A percentile compares a stretch with the other conserved stretches of the same genome.
Conservation (phyloP, 2,113 vertebrate genomes). For the Callospermophilus lateralis region DNA sequence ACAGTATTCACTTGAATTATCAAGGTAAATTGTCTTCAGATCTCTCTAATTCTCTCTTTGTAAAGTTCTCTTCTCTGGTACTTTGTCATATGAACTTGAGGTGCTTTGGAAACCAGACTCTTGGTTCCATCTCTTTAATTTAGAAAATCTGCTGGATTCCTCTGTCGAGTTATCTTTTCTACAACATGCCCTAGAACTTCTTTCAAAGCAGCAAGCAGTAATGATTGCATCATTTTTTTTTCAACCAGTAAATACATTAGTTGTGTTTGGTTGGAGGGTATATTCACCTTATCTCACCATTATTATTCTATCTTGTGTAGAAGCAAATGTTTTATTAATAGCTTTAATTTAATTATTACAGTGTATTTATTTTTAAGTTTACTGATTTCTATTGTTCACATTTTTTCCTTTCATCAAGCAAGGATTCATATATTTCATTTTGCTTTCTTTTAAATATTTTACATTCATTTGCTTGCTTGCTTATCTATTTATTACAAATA, state of each 20-base stretch:
- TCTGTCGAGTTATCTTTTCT: too few relatives aligned
- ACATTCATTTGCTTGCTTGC: not conserved
- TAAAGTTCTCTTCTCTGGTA: not conserved
- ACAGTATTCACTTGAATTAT: not conserved
- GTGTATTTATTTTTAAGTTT: not conserved
- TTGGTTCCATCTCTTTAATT: not conserved
- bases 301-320: not conserved
- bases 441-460: not conserved
- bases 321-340: not conserved
- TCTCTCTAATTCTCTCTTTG: not conserved
- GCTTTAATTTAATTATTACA: not conserved
- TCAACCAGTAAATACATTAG: too few relatives aligned
- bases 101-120: not conserved
- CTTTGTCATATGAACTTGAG: not conserved
- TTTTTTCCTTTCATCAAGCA: not conserved
- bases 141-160: too few relatives aligned
- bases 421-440: not conserved
- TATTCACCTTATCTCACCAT: too few relatives aligned
- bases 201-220: too few relatives aligned
- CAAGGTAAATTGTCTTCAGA: not conserved
- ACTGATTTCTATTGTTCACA: not conserved
- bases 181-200: too few relatives aligned
- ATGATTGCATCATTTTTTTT: too few relatives aligned
- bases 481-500: slow-evolving; percentile 9
- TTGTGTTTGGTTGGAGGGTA: too few relatives aligned